Conservation (phyloP, 2,797 vertebrate genomes). For the Echiichthys vipera region DNA sequence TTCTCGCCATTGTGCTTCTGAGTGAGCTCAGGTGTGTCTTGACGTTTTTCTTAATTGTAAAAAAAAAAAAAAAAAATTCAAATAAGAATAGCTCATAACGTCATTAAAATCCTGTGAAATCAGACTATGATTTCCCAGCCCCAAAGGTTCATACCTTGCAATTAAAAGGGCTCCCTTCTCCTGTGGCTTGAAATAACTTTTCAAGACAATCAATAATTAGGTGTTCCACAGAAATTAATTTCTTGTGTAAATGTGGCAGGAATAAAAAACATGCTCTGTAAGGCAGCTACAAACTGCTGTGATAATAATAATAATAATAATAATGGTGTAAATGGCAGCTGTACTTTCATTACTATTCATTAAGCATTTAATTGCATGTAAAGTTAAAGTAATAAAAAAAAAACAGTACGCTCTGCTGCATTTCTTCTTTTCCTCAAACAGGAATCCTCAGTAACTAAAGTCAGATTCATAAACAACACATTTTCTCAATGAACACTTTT, state of each 20-base stretch:
- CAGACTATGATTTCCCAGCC: conserved; percentile 19
- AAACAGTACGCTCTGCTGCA: background rate
- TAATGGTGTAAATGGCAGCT: background rate
- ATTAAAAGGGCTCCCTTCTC: conserved; percentile 17
- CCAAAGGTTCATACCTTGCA: conserved; percentile 7
- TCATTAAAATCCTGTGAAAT: conserved; percentile 46
- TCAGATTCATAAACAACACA: background rate
- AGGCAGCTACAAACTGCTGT: background rate
- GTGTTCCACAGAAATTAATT: conserved; percentile 8
- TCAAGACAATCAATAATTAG: conserved; percentile 31
- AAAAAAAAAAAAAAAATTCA: background rate
- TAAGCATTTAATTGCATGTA: background rate
- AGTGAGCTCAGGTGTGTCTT: conserved; percentile 62
- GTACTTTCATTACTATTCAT: conserved; percentile 18
- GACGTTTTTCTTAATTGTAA: conserved; percentile 43
- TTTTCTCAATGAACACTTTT: background rate
- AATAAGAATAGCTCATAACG: conserved; percentile 40
- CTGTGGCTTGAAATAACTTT: conserved; percentile 16
- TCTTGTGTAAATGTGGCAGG: background rate
- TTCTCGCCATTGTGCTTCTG: conserved; percentile 59
- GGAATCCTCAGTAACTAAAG: background rate
- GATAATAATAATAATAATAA: conserved; percentile 7
- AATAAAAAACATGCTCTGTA: background rate
- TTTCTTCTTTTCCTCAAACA: background rate
- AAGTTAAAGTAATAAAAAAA: background rate